A percentile compares a stretch with the other conserved stretches of the same genome.
These are phyloP conservation scores for Helarctos malayanus DNA, from an alignment of 2,797 vertebrate genomes.

Conservation along the genomic window DNA sequence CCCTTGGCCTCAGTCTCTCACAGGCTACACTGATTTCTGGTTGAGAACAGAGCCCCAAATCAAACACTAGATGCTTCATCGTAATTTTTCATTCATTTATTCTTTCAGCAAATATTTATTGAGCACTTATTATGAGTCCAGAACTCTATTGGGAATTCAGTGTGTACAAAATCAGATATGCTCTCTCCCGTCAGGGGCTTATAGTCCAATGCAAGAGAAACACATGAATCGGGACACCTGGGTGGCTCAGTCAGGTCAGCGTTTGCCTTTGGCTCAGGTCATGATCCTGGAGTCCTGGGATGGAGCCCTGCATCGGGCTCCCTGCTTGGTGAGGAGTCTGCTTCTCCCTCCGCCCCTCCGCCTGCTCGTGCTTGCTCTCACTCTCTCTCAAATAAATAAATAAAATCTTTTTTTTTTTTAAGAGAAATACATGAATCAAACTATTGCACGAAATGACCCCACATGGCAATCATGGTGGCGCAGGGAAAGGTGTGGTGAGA, in stretches of 20 bases:
- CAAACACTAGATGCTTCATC: background rate
- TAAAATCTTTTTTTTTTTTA: background rate
- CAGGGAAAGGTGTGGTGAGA: background rate
- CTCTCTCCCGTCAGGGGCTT: background rate
- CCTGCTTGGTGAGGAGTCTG: background rate
- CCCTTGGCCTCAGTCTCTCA: background rate
- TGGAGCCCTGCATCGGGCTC: background rate
- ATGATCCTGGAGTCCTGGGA: too few relatives aligned
- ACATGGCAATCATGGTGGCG: background rate
- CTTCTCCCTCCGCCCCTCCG: background rate
- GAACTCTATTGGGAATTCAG: background rate
- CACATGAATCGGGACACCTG: background rate
- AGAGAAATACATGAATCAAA: background rate
- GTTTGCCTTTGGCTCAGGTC: too few relatives aligned
- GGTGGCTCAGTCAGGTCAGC: background rate
- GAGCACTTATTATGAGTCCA: background rate
- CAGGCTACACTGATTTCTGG: background rate
- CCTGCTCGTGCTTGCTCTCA: accelerated
- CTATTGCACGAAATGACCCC: background rate
- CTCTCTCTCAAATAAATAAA: background rate
- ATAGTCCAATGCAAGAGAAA: background rate
- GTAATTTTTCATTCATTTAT: background rate
- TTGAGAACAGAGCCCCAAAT: background rate
- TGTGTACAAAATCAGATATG: background rate
- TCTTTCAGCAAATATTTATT: background rate